These are phyloP conservation scores for Terrapene triunguis DNA, from an alignment of 2,113 vertebrate species.

Conservation along the genomic window DNA sequence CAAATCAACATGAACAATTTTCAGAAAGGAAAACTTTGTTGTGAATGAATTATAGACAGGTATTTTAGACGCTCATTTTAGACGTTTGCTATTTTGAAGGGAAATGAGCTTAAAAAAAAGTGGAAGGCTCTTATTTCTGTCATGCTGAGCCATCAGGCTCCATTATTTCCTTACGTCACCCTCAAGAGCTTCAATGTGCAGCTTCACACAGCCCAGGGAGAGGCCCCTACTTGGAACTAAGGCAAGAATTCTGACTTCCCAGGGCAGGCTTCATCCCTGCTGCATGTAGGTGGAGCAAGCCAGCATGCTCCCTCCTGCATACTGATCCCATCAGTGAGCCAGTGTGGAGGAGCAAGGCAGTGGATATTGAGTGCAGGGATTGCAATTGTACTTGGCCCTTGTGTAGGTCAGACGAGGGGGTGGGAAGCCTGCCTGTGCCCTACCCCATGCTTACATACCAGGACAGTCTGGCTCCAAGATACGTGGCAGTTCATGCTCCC, in stretches of 20 bases:
- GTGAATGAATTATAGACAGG: neutral
- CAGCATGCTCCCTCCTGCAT: neutral
- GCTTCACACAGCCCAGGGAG: neutral
- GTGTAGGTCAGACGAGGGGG: fast-evolving
- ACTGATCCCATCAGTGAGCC: neutral
- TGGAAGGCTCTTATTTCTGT: neutral
- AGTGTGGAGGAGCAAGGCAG: neutral
- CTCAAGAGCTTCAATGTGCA: neutral
- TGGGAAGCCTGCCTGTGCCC: neutral
- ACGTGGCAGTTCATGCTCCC: neutral
- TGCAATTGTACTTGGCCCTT: neutral
- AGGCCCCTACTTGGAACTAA: neutral
- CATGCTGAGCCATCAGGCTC: fast-evolving
- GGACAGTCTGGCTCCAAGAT: neutral
- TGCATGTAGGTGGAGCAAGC: too few relatives aligned
- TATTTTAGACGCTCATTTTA: fast-evolving
- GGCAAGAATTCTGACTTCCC: neutral
- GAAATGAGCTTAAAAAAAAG: fast-evolving
- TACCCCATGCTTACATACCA: neutral
- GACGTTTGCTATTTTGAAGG: neutral
- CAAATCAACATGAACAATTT: neutral
- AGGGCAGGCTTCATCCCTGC: neutral
- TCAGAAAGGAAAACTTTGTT: neutral
- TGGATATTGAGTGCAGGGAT: neutral
- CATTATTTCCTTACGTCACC: fast-evolving